Evolutionary conservation across 2,113 vertebrate genomes (phyloP), one percentile per base, ranked within the genome.

Genomic region (Brevimyrus niger): DNA sequence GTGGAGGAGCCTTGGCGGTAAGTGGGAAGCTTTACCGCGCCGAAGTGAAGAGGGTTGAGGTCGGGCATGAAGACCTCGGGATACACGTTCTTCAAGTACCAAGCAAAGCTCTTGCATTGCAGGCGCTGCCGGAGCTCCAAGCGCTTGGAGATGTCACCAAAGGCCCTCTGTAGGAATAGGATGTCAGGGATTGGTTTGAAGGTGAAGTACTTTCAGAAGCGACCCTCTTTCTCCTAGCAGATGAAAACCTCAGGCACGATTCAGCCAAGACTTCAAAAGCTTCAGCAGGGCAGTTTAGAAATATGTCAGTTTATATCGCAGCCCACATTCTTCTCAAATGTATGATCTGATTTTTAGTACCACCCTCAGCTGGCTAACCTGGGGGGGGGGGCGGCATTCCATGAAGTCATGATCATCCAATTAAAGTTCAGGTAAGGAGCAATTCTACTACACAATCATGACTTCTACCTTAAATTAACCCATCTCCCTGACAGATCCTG

Each of bases 61-160:
- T 99, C 98, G 90, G 98, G 98, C 92, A 98, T 95, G 94, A 99
- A 99, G 1, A 94, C 96, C 95, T 99, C 98, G 65, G 98, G 98
- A 94, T 98, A 99, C 93, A 99, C 91, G 94, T 97, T 98, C 91
- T 93, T 97, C 92, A 99, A 96, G 95, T 97, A 99, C 98, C 98
- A 99, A 0, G 97, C 97, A 95, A 99, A 99, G 93, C 95, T 98
- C 93, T 98, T 98, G 95, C 98, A 99, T 35, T 98, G 97, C 89
- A 99, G 96, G 47, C 89, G 96, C 1, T 95, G 94, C 47, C 96
- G 97, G 93, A 99, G 96, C n/a, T 96, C 95, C 89, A 97, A 89
- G 80, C 98, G 97, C 93, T 96, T 96, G 91, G 97, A 97, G 92
- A 98, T 93, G 80, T 98, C 97, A 89, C 98, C 98, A 93, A 97